Base-by-base conservation (phyloP, 1,140 invertebrate genomes). In the Leptinotarsa undecemlineata region DNA sequence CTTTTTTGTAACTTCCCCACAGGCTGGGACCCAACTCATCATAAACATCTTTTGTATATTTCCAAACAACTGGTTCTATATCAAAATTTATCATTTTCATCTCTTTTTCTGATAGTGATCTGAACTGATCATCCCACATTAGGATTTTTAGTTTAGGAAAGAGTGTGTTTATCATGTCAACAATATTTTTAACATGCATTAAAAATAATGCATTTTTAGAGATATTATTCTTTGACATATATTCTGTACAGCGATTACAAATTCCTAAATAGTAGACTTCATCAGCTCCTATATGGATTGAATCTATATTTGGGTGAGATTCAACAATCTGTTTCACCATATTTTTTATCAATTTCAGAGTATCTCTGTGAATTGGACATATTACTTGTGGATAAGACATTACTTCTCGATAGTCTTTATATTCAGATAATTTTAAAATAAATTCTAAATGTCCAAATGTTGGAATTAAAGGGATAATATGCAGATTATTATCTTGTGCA, bases 381-480 rank as follows among this genome's bases (percentile, higher is more conserved):
- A 97, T 91, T 0, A 94, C 94, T 82, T 94, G 93, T 0, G 95
- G 93, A 84, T 91, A 91, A 11, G 89, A 85, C 8, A 89, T 88
- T 2, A 93, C 88, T 88, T 98, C 97, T 71, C 96, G 87, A 20
- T 97, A 85, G 42, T 91, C 88, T 69, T 88, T 85, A 84, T 93
- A 97, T 78, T 93, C 89, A 42, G 90, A 83, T 74, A 94, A 88
- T 84, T 98, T 98, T 62, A 98, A 86, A 0, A 93, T 91, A 87
- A 94, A 96, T 88, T 98, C 95, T 83, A 97, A 85, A 85, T 99
- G 97, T 3, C 96, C 97, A 87, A 99, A 98, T 8, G 96, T 98
- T 87, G 98, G 97, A 4, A 99, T 89, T 4, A 99, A 87, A 19
- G 98, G 98, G 79, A 99, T 94, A 3, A 98, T 90, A 76, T 92